phyloP scores from a whole-genome alignment of 2,888 invertebrate species.

The Pterostichus niger region DNA sequence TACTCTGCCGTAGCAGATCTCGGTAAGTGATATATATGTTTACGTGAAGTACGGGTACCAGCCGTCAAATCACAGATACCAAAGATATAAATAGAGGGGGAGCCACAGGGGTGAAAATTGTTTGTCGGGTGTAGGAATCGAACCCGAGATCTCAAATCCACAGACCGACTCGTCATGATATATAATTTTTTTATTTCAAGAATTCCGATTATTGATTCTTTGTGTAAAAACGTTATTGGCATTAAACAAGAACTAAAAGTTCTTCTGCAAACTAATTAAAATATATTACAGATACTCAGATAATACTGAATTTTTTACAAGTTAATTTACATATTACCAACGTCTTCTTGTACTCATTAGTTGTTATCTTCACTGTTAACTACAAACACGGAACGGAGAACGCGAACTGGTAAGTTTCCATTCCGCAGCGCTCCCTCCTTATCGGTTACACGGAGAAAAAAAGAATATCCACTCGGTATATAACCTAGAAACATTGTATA shows the following conservation, averaged over 20 bases:
- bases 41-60: no score
- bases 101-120: no score
- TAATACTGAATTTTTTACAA: slow-evolving; percentile 21
- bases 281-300: neutral
- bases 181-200: no score
- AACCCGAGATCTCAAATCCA: no score
- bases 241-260: neutral
- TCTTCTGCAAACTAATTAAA: neutral
- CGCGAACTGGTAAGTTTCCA: slow-evolving; percentile 7
- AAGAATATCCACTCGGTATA: neutral
- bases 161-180: no score
- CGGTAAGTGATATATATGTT: no score
- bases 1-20: no score
- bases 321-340: slow-evolving; percentile 12
- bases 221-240: no score
- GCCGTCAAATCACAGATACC: no score
- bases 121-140: no score
- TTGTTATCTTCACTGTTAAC: slow-evolving; percentile 23
- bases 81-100: no score
- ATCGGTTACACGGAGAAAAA: neutral
- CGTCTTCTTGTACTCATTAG: slow-evolving; percentile 1
- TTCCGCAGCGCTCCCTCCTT: neutral
- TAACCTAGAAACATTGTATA: slow-evolving; percentile 6
- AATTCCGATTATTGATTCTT: no score
- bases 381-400: neutral